A percentile compares a stretch with the other conserved stretches of the same genome.
Conservation (phyloP, 1,140 invertebrate species). For the Drosophila bipectinata region DNA sequence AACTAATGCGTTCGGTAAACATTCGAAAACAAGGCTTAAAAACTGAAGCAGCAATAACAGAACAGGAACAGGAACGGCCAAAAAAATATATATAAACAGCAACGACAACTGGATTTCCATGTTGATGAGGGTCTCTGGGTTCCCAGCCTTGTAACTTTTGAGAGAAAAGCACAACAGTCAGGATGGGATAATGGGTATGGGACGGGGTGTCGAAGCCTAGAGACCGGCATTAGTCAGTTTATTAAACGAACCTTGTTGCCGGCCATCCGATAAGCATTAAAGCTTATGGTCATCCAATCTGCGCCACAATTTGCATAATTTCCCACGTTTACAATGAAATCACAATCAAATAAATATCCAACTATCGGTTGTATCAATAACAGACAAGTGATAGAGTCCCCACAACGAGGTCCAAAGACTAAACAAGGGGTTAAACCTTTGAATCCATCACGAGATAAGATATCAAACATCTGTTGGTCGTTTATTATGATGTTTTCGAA, state of each 20-base stretch:
- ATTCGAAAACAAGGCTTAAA: slow-evolving; percentile 61
- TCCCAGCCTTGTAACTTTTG: slow-evolving; percentile 6
- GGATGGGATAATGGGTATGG: not conserved
- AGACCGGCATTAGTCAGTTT: slow-evolving; percentile 25
- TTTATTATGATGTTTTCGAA: not conserved
- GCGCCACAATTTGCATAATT: slow-evolving; percentile 76
- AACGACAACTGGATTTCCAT: slow-evolving; percentile 55
- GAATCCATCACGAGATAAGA: slow-evolving; percentile 36
- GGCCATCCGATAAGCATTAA: slow-evolving; percentile 51
- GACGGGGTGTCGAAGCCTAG: no score
- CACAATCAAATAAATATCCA: slow-evolving; percentile 51
- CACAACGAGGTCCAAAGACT: slow-evolving; percentile 13
- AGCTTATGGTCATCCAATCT: slow-evolving; percentile 73
- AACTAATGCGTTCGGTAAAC: slow-evolving; percentile 69
- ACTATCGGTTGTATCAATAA: slow-evolving; percentile 53
- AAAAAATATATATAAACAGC: slow-evolving; percentile 9
- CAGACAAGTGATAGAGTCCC: slow-evolving; percentile 49
- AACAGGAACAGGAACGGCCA: slow-evolving; percentile 15
- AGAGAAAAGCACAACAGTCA: slow-evolving; percentile 24
- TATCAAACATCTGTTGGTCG: slow-evolving; percentile 15
- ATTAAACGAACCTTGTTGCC: slow-evolving; percentile 24
- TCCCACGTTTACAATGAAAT: slow-evolving; percentile 59
- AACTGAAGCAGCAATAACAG: slow-evolving; percentile 46
- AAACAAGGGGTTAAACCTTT: slow-evolving; percentile 15
- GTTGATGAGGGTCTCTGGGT: slow-evolving; percentile 32